A percentile compares a stretch with the other conserved stretches of the same genome.
phyloP scores from a whole-genome alignment of 2,888 invertebrate species.

The Brenthis hecate region DNA sequence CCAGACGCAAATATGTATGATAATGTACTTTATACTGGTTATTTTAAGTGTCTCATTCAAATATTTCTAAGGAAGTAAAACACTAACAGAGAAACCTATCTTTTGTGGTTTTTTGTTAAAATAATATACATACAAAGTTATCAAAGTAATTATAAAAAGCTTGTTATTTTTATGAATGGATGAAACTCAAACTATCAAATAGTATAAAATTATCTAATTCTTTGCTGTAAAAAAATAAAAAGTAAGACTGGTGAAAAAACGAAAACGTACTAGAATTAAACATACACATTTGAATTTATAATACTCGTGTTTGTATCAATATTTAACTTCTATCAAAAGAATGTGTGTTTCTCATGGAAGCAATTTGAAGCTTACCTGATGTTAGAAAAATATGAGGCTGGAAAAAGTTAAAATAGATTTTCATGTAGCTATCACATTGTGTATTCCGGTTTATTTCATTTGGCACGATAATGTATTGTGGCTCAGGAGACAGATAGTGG shows the following conservation, averaged over 20 bases:
- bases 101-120: no score
- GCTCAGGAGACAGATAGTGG: conserved; percentile 9
- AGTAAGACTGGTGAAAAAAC: no score
- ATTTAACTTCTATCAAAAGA: no score
- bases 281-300: no score
- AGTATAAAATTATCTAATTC: no score
- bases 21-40: conserved; percentile 19
- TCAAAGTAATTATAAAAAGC: no score
- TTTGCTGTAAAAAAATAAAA: no score
- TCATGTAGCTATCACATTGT: conserved; percentile 22
- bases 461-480: conserved; percentile 30
- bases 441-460: conserved; percentile 29
- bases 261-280: no score
- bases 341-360: background rate
- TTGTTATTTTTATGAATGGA: no score
- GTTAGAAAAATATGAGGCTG: conserved; percentile 21
- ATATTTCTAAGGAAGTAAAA: conserved; percentile 12
- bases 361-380: conserved; percentile 15
- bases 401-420: conserved; percentile 28
- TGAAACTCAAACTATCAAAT: no score
- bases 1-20: conserved; percentile 24
- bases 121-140: no score
- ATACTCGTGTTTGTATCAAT: no score
- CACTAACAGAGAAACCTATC: background rate
- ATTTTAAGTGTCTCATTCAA: conserved; percentile 27